Conservation (phyloP, 2,113 vertebrate genomes). For the Pelmatolapia mariae region DNA sequence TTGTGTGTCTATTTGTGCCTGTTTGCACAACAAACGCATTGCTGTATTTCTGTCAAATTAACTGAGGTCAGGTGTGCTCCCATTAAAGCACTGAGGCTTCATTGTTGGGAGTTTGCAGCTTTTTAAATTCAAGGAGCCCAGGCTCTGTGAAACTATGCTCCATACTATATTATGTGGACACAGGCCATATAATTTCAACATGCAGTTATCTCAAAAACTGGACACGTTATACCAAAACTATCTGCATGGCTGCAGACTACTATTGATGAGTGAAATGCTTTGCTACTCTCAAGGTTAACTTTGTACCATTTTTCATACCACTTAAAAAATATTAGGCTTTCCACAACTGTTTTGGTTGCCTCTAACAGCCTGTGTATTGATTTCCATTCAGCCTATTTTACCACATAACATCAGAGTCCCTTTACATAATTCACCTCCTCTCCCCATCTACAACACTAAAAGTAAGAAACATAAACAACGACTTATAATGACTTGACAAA, state of each 20-base stretch:
- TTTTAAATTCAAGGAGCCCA: not conserved
- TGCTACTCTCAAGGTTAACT: not conserved
- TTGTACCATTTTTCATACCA: not conserved
- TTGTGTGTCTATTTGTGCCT: conserved; percentile 22
- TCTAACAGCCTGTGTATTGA: not conserved
- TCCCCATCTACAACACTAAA: not conserved
- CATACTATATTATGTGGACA: not conserved
- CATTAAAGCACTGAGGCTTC: conserved; percentile 20
- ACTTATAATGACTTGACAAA: not conserved
- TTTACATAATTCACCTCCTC: not conserved
- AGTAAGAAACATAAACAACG: not conserved
- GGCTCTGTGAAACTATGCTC: not conserved
- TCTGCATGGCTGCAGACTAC: not conserved
- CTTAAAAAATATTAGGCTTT: not conserved
- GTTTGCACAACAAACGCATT: conserved; percentile 29
- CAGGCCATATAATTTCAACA: not conserved
- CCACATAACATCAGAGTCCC: not conserved
- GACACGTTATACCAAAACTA: not conserved
- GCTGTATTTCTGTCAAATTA: conserved; percentile 36
- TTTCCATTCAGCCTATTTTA: not conserved
- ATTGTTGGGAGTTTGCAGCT: conserved; percentile 10
- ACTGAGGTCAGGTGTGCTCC: conserved; percentile 30
- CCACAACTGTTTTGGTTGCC: not conserved
- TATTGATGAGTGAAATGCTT: not conserved
- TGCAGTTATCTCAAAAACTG: not conserved